These are phyloP conservation scores for Hypotaenidia okinawae DNA, from an alignment of 2,797 vertebrate species.

Conservation along the genomic window DNA sequence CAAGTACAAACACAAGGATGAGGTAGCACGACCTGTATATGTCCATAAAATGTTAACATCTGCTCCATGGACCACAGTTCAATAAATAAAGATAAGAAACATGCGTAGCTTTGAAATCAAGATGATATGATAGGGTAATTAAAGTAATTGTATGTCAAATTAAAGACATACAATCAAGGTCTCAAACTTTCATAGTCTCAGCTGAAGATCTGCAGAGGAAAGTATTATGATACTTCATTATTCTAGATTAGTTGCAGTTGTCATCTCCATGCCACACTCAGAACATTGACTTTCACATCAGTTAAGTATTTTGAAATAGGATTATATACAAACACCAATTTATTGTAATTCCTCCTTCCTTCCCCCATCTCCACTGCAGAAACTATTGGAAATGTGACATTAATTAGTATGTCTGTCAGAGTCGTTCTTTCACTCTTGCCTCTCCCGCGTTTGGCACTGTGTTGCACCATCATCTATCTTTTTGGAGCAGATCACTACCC, in stretches of 20 bases:
- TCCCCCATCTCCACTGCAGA: neutral
- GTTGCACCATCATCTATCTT: neutral
- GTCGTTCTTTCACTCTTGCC: neutral
- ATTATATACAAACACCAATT: neutral
- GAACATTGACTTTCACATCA: neutral
- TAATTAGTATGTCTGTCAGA: neutral
- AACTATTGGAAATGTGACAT: neutral
- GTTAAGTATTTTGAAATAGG: neutral
- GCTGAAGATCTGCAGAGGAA: neutral
- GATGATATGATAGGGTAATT: neutral
- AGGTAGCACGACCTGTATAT: neutral
- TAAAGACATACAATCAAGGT: neutral
- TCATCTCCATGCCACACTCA: neutral
- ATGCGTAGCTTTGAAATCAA: neutral
- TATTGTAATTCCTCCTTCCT: neutral
- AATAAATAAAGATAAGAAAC: neutral
- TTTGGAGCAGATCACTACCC: neutral
- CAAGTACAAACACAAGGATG: neutral
- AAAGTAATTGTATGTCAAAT: neutral
- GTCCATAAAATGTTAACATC: neutral
- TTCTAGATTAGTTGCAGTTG: neutral
- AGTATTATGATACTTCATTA: neutral
- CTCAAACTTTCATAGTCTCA: neutral
- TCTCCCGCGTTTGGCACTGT: neutral
- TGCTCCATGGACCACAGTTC: neutral